phyloP scores from a whole-genome alignment of 2,113 vertebrate species.

The Megaptera novaeangliae region DNA sequence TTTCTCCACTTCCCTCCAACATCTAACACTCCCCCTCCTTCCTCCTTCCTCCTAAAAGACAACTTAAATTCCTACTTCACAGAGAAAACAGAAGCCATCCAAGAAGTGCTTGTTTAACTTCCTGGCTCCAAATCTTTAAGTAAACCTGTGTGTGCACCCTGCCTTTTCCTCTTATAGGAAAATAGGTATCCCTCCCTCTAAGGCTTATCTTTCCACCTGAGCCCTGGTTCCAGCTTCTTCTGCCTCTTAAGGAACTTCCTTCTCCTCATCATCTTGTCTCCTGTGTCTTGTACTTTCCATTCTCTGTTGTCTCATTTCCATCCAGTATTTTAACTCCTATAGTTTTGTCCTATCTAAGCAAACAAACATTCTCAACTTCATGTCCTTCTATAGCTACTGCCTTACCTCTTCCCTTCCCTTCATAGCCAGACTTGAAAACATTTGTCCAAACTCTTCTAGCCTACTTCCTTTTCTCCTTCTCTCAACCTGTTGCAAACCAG shows the following conservation, averaged over 20 bases:
- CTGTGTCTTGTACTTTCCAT: background rate
- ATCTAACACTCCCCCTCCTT: background rate
- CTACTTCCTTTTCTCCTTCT: background rate
- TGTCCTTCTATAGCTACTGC: background rate
- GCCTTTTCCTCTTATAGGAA: background rate
- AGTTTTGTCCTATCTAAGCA: background rate
- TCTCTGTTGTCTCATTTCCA: background rate
- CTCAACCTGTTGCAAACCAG: background rate
- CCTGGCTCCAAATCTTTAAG: background rate
- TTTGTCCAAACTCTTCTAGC: background rate
- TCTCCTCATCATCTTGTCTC: background rate
- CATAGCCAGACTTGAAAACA: background rate
- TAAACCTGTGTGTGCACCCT: background rate
- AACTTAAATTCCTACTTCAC: background rate
- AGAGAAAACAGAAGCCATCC: background rate
- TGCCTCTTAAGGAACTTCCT: background rate
- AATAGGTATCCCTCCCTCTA: background rate
- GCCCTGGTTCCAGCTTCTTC: background rate
- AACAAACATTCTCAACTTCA: background rate
- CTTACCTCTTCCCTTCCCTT: background rate
- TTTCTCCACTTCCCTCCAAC: background rate
- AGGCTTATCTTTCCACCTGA: background rate
- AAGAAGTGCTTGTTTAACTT: background rate
- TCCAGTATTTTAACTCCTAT: background rate
- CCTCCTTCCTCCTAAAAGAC: background rate